phyloP scores from a whole-genome alignment of 2,797 vertebrate species.

The Syndactyla subalaris region DNA sequence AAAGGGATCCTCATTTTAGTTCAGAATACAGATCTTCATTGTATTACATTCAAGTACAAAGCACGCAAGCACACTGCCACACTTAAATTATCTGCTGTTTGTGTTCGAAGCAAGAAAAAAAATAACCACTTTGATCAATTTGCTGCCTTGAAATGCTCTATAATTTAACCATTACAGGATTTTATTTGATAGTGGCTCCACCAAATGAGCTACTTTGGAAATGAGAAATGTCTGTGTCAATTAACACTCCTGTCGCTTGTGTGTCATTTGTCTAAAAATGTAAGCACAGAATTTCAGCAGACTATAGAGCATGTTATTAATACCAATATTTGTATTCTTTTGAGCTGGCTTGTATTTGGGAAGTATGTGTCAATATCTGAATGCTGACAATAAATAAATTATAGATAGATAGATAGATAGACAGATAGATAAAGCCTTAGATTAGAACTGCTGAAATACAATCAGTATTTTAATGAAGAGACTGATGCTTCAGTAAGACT shows the following conservation, averaged over 20 bases:
- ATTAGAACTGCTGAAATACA: not conserved
- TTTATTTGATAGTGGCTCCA: constrained; percentile 14
- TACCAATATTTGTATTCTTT: not conserved
- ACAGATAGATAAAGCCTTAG: not conserved
- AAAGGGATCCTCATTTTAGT: not conserved
- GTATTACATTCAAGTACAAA: constrained; percentile 32
- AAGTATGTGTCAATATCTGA: not conserved
- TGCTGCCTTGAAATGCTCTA: constrained; percentile 34
- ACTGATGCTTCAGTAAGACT: not conserved
- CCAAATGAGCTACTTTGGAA: not conserved
- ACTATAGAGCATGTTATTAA: not conserved
- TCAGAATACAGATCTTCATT: not conserved
- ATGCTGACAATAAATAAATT: not conserved
- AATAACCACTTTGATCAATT: constrained; percentile 43
- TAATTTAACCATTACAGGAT: constrained; percentile 9
- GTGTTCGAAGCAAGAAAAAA: constrained; percentile 18
- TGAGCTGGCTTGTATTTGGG: not conserved
- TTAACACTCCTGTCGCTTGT: not conserved
- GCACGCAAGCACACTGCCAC: not conserved
- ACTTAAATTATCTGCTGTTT: constrained; percentile 44
- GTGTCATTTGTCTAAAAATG: not conserved
- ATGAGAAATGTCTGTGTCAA: not conserved
- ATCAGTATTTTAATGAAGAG: not conserved
- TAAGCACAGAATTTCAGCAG: not conserved
- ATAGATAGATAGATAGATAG: too few relatives aligned